Base-by-base conservation (phyloP, 2,113 vertebrate genomes). In the Chitala chitala region DNA sequence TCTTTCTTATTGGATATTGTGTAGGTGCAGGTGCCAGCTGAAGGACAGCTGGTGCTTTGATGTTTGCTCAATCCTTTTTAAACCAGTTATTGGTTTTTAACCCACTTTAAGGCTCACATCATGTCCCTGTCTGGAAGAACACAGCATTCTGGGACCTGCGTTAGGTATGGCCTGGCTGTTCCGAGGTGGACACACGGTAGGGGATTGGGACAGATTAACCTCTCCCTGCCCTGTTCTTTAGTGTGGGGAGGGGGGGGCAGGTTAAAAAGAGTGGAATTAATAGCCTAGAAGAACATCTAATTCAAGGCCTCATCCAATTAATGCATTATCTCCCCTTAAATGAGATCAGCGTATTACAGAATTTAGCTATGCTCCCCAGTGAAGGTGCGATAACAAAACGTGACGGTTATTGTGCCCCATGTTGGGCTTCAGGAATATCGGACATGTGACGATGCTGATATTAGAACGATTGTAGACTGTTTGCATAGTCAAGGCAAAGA, bases 121-220 rank as follows among this genome's bases (percentile, higher is more conserved):
- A n/a, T n/a, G n/a, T n/a, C n/a, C n/a, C n/a, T n/a, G n/a, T n/a
- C n/a, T n/a, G 77, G 61, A 24, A 61, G 59, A 55, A 76, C 50
- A 73, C 42, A 3, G 42, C 13, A 26, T 83, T 81, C 56, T 81
- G 64, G 76, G 76, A 63, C 20, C 2, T 75, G 78, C 22, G 73
- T 75, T 71, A 58, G 31, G 76, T 76, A 75, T 71, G 82, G 78
- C 71, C 80, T 82, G 77, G 4, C 38, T 6, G 4, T 5, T 61
- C 80, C 71, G 77, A 75, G 84, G 78, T 77, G 61, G 84, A 81
- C 66, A 81, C 81, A 46, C 2, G 72, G 38, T 2, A 13, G 78
- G 87, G 90, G 87, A 90, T 92, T 91, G 90, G 86, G 82, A 80
- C 78, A 84, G 88, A 92, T 93, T 94, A 94, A 93, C 90, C 90